A percentile compares a stretch with the other conserved stretches of the same genome.
Evolutionary conservation across 2,113 vertebrate species (phyloP).

Genomic region (Oreochromis niloticus): DNA sequence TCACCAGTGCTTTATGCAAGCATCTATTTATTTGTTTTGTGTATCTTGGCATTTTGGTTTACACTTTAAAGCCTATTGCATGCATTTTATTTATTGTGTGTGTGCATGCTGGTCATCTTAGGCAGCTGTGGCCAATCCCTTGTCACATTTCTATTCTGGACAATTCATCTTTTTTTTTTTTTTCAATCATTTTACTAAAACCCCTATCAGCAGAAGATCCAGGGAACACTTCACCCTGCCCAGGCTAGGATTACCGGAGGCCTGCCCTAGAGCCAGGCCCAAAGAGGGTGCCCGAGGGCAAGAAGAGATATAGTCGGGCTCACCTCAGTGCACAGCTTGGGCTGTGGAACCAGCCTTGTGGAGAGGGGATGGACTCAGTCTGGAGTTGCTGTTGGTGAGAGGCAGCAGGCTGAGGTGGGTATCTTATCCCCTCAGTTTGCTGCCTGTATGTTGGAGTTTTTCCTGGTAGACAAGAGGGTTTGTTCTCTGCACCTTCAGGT

Average conservation of each 20-base stretch:
- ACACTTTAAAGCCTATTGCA: not conserved
- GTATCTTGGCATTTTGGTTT: not conserved
- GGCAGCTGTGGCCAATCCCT: not conserved
- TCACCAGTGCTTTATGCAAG: not conserved
- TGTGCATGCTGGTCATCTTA: not conserved
- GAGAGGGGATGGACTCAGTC: not conserved
- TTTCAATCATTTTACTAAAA: not conserved
- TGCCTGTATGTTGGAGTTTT: not conserved
- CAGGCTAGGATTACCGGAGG: not conserved
- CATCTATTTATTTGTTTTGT: not conserved
- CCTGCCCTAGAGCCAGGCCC: not conserved
- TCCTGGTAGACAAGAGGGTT: not conserved
- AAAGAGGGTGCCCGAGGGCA: not conserved
- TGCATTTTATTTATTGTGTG: not conserved
- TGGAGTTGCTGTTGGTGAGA: not conserved
- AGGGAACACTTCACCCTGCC: not conserved
- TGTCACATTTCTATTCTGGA: not conserved
- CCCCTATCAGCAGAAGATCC: not conserved
- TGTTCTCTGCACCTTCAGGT: not conserved
- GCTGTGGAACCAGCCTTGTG: not conserved
- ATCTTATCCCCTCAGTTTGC: not conserved
- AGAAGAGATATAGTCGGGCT: not conserved
- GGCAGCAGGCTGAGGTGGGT: not conserved
- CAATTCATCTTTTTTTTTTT: not conserved
- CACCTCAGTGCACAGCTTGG: not conserved